Evolutionary conservation across 2,797 vertebrate species (phyloP).

Genomic region (Paedocypris micromegethes): DNA sequence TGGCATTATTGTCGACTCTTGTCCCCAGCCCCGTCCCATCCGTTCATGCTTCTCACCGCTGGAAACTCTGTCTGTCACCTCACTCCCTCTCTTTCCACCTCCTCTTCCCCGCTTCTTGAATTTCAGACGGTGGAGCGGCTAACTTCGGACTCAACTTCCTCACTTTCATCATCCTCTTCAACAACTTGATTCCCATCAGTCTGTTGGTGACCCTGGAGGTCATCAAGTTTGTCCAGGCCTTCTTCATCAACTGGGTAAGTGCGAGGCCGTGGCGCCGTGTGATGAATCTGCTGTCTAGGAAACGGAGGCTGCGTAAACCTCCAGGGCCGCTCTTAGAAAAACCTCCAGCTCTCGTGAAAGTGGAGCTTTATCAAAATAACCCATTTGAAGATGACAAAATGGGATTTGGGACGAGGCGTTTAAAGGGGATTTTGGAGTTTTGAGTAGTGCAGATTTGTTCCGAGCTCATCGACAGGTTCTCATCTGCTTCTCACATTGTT

Average conservation of each 20-base stretch:
- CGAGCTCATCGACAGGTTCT: too few species aligned
- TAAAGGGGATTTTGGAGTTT: slow-evolving; percentile 15
- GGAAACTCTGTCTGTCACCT: slow-evolving; percentile 24
- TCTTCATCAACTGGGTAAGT: slow-evolving; percentile 99
- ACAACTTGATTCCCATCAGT: slow-evolving; percentile 99
- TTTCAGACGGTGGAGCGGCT: slow-evolving; percentile 90
- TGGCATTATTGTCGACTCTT: slow-evolving; percentile 43
- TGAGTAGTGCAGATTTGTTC: too few species aligned
- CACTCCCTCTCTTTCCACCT: slow-evolving; percentile 32
- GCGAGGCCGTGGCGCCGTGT: background rate
- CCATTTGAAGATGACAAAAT: slow-evolving; percentile 34
- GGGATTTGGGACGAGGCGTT: slow-evolving; percentile 25
- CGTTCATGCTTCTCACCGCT: slow-evolving; percentile 1
- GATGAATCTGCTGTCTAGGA: slow-evolving; percentile 25
- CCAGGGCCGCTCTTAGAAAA: slow-evolving; percentile 15
- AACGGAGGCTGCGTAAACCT: slow-evolving; percentile 16
- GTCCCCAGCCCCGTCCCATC: slow-evolving; percentile 30
- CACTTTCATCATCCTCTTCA: slow-evolving; percentile 99
- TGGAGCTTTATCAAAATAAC: slow-evolving; percentile 36
- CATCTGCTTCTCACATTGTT: background rate
- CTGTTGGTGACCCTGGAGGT: slow-evolving; percentile 97
- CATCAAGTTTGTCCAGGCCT: slow-evolving; percentile 97
- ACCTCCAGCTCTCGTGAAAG: slow-evolving; percentile 13
- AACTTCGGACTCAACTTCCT: slow-evolving; percentile 99
- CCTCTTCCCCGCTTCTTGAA: slow-evolving; percentile 18